Base-by-base conservation (phyloP, 2,888 invertebrate species). In the Ephialtes manifestator region DNA sequence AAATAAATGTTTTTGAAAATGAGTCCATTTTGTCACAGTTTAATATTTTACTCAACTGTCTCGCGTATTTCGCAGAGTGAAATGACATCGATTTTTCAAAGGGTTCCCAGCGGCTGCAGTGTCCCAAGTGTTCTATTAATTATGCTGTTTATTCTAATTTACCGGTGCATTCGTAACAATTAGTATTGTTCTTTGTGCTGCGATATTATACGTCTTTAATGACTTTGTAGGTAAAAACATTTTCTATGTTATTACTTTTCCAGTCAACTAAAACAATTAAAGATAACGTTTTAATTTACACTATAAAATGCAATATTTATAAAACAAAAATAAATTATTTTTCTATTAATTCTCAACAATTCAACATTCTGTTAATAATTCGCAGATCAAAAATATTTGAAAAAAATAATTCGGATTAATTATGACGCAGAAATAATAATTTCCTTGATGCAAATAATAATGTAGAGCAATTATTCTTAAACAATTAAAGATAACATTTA, bases 111-210 rank as follows among this genome's bases (percentile, higher is more conserved):
- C 13, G 39, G 53, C 68, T 63, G n/a, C 51, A 24, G 20, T 18
- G 31, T 81, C 81, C 70, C 75, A 15, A 39, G 75, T 43, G 81
- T 76, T 75, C 51, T 20, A 70, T 81, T 63, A 81, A 60, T 70
- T 70, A 68, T 20, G 68, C 46, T 24, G 60, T 81, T 76, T 39
- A 60, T 68, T 24, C 51, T 58, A 58, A 74, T 74, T 35, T 53
- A 48, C 43, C 15, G 46, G 24, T 28, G 72, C 43, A 74, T 74
- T 74, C 72, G 28, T 72, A 39, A 58, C 43, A 71, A 48, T 78
- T 78, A 35, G 58, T 60, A 43, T 35, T 60, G 10, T 46, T 48
- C 28, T 20, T 48, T 20, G 51, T 35, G 39, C 71, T n/a, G 31
- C n/a, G 18, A 28, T 35, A 63, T 53, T 53, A 39, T 67, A 72